Base-by-base conservation (phyloP, 2,888 invertebrate species). In the Leptinotarsa haldemani region DNA sequence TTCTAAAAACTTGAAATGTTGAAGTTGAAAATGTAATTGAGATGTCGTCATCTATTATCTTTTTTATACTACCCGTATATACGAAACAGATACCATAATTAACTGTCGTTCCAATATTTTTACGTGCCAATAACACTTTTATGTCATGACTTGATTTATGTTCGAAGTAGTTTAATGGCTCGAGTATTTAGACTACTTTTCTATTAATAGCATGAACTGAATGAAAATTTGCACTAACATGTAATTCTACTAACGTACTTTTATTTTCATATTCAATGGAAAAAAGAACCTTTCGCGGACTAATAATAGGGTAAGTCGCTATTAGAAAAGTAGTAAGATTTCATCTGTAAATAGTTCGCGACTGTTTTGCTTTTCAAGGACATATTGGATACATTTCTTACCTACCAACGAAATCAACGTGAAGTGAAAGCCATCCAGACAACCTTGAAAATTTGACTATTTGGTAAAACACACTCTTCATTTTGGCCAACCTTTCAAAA, bases 261-360 rank as follows among this genome's bases (percentile, higher is more conserved):
- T 66, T 22, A 56, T 71, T 66, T 71, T 71, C 40, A 47, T 53
- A 40, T 66, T 16, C 69, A 18, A 66, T 58, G 48, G 66, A 58
- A 58, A 30, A 18, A 47, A 71, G 71, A 71, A 71, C 58, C 65
- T 65, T 47, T 58, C 66, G 16, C 50, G 56, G 40, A 56, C 53
- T 58, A 58, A 58, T 25, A 65, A 48, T 25, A 47, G 53, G 71
- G 71, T 71, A 66, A 71, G 71, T 68, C 15, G 25, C n/a, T 13
- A 53, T n/a, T n/a, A 30, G 0, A 5, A 30, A 7, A 61, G 0
- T n/a, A 18, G 16, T 25, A 5, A 5, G 4, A 16, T 0, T 16
- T 16, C 15, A 50, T 50, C 16, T 50, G 50, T 50, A 50, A 1
- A 4, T 13, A 48, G 48, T 48, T 4, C 1, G 1, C 16, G 16